Conservation (phyloP, 2,888 invertebrate species). For the Lagria hirta region DNA sequence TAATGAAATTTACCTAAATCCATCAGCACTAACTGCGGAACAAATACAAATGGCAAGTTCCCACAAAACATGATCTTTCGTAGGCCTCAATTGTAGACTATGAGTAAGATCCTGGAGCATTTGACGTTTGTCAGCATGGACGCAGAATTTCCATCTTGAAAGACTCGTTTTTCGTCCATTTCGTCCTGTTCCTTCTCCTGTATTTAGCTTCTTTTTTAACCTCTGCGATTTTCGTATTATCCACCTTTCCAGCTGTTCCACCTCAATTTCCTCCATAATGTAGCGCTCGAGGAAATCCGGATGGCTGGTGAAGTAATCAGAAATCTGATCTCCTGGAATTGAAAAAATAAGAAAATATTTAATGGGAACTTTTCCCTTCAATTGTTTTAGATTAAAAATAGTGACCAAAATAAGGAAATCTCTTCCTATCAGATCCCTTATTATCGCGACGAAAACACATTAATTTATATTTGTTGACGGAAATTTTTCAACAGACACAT, state of each 20-base stretch:
- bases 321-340: conserved; percentile 54
- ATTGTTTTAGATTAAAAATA: too few species aligned
- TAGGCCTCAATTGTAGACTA: conserved; percentile 62
- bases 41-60: conserved; percentile 68
- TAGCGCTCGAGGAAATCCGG: conserved; percentile 67
- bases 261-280: conserved; percentile 63
- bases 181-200: conserved; percentile 36
- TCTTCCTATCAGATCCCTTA: conserved; percentile 3
- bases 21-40: conserved; percentile 67
- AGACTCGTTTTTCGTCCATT: conserved; percentile 58
- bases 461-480: conserved; percentile 22
- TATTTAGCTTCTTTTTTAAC: conserved; percentile 51
- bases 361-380: conserved; percentile 1
- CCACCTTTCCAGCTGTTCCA: conserved; percentile 68
- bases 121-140: conserved; percentile 65
- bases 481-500: conserved; percentile 18
- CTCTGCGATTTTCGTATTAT: conserved; percentile 60
- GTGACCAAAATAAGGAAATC: too few species aligned
- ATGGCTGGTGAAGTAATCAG: conserved; percentile 61
- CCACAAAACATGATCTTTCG: conserved; percentile 65
- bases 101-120: conserved; percentile 65
- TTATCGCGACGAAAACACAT: conserved; percentile 15
- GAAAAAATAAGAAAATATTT: not conserved
- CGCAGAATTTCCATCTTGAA: conserved; percentile 61
- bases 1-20: conserved; percentile 55